Evolutionary conservation across 2,888 invertebrate species (phyloP), one percentile per base, ranked within the genome.

Genomic region (Drosophila birchii): DNA sequence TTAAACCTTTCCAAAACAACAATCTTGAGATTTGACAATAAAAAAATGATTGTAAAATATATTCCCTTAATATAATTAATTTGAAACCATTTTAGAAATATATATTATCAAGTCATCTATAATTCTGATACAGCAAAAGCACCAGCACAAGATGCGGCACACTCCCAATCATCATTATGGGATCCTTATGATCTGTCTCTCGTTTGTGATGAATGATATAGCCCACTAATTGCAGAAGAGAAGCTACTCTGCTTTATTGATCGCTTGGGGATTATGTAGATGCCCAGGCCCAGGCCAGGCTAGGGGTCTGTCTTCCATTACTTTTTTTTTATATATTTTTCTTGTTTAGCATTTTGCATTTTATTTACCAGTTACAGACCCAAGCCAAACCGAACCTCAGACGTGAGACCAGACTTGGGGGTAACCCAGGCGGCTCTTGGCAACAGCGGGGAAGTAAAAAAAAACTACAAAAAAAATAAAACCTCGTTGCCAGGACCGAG

Each of bases 401-500:
- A 60, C 60, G 34, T 54, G 20, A 49, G 67, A 64, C 60, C 43
- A 53, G 62, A 62, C 59, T 20, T 23, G 51, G 34, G 34, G 47
- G 26, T 57, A 61, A 44, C 59, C 49, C 39, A 8, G 62, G 76
- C 73, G 78, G 68, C 78, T 68, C 84, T 67, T 84, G 70, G 84
- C 86, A 84, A 84, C 83, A 86, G 84, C 70, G 70, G 61, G 64
- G 56, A 57, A 60, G 59, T n/a, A n/a, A 44, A 39, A 39, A 39
- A 38, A 20, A 43, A n/a, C n/a, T n/a, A n/a, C n/a, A n/a, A n/a
- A 44, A 39, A 39, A 39, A 38, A 20, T 20, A 56, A 75, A 68
- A 53, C 60, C 23, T 54, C 73, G 53, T 67, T 66, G 20, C 49
- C 43, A 59, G 44, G 44, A 58, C 58, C 63, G 63, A 74, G 66